Conservation (phyloP, 2,113 vertebrate genomes). For the Colius striatus region DNA sequence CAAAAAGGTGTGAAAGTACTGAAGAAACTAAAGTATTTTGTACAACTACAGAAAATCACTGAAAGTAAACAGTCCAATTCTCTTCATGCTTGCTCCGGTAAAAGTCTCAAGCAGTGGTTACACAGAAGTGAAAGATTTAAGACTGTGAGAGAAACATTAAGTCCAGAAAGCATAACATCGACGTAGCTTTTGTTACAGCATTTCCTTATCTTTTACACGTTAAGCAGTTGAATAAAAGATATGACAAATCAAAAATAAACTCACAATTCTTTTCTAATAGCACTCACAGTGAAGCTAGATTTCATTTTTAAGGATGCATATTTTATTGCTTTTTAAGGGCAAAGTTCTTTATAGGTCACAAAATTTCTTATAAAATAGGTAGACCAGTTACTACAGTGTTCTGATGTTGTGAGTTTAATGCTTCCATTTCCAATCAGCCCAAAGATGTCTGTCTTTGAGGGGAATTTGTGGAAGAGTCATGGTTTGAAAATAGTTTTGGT, state of each 20-base stretch:
- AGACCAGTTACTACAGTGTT: neutral
- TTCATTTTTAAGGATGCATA: neutral
- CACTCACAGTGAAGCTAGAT: neutral
- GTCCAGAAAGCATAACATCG: neutral
- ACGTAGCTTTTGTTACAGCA: neutral
- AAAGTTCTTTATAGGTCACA: neutral
- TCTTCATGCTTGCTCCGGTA: neutral
- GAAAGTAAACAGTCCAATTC: neutral
- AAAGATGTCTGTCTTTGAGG: neutral
- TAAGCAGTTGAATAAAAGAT: neutral
- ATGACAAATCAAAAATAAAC: neutral
- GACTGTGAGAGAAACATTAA: neutral
- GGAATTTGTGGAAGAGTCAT: neutral
- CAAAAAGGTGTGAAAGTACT: neutral
- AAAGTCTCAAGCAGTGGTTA: neutral
- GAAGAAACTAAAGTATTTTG: neutral
- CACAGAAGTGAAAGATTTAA: neutral
- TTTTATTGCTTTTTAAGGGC: neutral
- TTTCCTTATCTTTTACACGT: neutral
- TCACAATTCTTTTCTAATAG: neutral
- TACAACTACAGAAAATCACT: neutral
- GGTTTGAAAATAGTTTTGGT: neutral
- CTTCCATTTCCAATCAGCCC: neutral
- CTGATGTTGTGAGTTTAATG: neutral
- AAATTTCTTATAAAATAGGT: neutral